A percentile compares a stretch with the other conserved stretches of the same genome.
These are phyloP conservation scores for Apaloderma vittatum DNA, from an alignment of 2,113 vertebrate species.

Conservation along the genomic window DNA sequence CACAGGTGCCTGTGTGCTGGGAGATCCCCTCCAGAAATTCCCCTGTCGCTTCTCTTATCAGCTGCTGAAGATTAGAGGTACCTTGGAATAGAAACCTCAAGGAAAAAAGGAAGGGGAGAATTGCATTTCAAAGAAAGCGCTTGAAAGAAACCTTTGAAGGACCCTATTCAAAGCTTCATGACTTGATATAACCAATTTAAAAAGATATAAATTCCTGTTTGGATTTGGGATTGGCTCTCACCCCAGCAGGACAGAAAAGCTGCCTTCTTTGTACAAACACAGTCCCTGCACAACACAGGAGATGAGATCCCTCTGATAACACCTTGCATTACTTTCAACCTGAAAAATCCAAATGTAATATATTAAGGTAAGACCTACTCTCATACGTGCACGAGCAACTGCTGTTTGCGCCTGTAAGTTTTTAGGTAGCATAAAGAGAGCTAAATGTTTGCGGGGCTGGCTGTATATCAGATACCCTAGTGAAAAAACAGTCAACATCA, in stretches of 20 bases:
- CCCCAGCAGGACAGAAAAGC: constrained; percentile 45
- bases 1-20: constrained; percentile 19
- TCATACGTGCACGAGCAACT: background rate
- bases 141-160: constrained; percentile 70
- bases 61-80: constrained; percentile 40
- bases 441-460: background rate
- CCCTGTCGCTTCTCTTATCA: constrained; percentile 29
- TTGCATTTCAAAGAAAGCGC: constrained; percentile 67
- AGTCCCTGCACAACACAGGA: constrained; percentile 50
- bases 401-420: background rate
- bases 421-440: background rate
- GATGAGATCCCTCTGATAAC: constrained; percentile 41
- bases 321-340: constrained; percentile 22
- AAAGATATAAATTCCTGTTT: constrained; percentile 62
- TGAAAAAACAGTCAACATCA: background rate
- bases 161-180: constrained; percentile 49
- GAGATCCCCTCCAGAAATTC: constrained; percentile 41
- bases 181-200: constrained; percentile 27
- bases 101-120: constrained; percentile 41
- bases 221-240: constrained; percentile 36
- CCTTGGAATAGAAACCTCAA: constrained; percentile 58
- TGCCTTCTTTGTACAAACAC: constrained; percentile 9
- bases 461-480: background rate
- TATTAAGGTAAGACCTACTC: background rate
- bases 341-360: constrained; percentile 16